phyloP scores from a whole-genome alignment of 2,113 vertebrate genomes.

The Pogona vitticeps region DNA sequence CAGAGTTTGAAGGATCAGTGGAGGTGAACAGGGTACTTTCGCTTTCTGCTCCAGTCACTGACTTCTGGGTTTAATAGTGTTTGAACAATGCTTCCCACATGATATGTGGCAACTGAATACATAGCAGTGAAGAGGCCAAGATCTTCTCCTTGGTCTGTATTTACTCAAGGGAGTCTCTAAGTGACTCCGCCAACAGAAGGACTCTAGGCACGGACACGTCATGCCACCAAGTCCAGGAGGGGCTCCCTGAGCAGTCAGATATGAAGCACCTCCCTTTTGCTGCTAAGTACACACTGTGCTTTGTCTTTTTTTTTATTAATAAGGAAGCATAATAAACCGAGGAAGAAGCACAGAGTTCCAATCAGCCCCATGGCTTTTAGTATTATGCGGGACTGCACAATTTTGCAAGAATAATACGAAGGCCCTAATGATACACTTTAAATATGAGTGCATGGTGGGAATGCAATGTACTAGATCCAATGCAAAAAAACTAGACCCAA shows the following conservation, averaged over 20 bases:
- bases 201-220: constrained; percentile 40
- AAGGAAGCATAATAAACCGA: constrained; percentile 39
- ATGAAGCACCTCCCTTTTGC: neutral
- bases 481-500: constrained; percentile 48
- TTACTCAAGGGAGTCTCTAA: rapidly evolving
- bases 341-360: constrained; percentile 38
- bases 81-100: neutral
- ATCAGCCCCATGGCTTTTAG: constrained; percentile 23
- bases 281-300: neutral
- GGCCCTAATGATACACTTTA: constrained; percentile 52
- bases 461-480: constrained; percentile 54
- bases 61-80: rapidly evolving
- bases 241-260: neutral
- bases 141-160: neutral
- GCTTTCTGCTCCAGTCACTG: neutral
- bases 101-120: rapidly evolving
- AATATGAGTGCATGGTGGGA: constrained; percentile 54
- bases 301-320: constrained; percentile 10
- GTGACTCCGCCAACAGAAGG: neutral
- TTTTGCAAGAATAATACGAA: constrained; percentile 39
- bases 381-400: constrained; percentile 27
- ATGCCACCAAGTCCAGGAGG: neutral
- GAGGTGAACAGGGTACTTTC: rapidly evolving
- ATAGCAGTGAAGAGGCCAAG: neutral
- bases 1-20: neutral